Base-by-base conservation (phyloP, 2,113 vertebrate species). In the Rhabdomys dilectus region DNA sequence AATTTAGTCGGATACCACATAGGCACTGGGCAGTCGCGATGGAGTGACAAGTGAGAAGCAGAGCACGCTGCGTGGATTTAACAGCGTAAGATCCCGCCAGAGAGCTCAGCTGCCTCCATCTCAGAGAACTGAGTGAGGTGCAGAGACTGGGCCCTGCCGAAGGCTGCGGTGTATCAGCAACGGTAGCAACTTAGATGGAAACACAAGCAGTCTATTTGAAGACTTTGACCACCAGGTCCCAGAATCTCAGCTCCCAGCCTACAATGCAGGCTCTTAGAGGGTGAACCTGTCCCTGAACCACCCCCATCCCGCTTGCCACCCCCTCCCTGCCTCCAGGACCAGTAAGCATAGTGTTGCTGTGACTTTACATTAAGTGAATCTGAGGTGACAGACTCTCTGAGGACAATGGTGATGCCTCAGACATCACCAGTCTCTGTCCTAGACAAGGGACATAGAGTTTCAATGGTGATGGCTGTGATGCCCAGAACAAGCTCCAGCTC, bases 361-460 rank as follows among this genome's bases (percentile, higher is more conserved):
- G 86, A 88, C 64, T 72, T 42, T 15, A 24, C 82, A 36, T 17
- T 48, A 58, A 51, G 60, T 1, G 2, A 6, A 6, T n/a, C 88
- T 45, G 7, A 56, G 88, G 81, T 11, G 13, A 56, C 42, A 93
- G 91, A 90, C 91, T 91, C 78, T 0, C 0, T 2, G 56, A 93
- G 62, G 66, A 84, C 95, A 92, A 78, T 78, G 72, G 60, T 86
- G 62, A 94, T 15, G 36, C 58, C 42, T 26, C 36, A 77, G 78
- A 84, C 4, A 89, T 66, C 82, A 78, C 76, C 76, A 80, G 39
- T 1, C 0, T 39, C 76, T 53, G 45, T 72, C 77, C 75, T 53
- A 64, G 58, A 94, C 96, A 64, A 87, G 3, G 9, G 77, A 94
- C 86, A 92, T 31, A 56, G 13, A 64, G 90, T 75, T 73, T 70